Evolutionary conservation across 2,113 vertebrate genomes (phyloP), one percentile per base, ranked within the genome.

Genomic region (Peromyscus leucopus): DNA sequence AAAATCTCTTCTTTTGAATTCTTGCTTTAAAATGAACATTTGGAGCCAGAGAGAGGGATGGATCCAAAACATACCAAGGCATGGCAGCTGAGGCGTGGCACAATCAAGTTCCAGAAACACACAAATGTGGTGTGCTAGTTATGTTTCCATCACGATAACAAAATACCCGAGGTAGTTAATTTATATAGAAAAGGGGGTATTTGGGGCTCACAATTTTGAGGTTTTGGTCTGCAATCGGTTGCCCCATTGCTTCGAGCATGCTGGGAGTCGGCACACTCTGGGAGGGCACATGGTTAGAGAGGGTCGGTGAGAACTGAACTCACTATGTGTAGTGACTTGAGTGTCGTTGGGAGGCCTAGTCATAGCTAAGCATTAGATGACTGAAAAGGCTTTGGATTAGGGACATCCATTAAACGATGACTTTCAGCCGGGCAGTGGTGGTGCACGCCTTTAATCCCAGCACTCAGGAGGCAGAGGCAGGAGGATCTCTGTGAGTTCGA

Each of bases 291-390:
- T 16, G 11, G 19, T 51, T 26, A 11, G 61, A 6, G 71, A n/a
- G 51, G 24, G 33, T 26, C 12, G 26, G 19, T 48, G 13, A 61
- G 48, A 83, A 48, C 33, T 5, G 74, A 59, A 15, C 17, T 46
- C 16, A 15, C 11, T 46, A 26, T 0, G 0, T 11, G 12, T 6
- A 57, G 42, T 21, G 57, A 36, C 17, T 1, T 42, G 65, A 46
- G n/a, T 59, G 15, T 76, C 69, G 8, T 24, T 8, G 42, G 13
- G 57, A 89, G 21, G 57, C 67, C 57, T 10, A 10, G 22, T 69
- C 48, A 4, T 3, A 76, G 39, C n/a, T 57, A 28, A 2, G 4
- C 21, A 13, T 79, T 24, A 71, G 36, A 48, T 2, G 0, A 4
- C n/a, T 51, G 39, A 51, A 90, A 75, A 90, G 1, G 71, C 33